Conservation (phyloP, 2,113 vertebrate species). For the Heteronetta atricapilla region DNA sequence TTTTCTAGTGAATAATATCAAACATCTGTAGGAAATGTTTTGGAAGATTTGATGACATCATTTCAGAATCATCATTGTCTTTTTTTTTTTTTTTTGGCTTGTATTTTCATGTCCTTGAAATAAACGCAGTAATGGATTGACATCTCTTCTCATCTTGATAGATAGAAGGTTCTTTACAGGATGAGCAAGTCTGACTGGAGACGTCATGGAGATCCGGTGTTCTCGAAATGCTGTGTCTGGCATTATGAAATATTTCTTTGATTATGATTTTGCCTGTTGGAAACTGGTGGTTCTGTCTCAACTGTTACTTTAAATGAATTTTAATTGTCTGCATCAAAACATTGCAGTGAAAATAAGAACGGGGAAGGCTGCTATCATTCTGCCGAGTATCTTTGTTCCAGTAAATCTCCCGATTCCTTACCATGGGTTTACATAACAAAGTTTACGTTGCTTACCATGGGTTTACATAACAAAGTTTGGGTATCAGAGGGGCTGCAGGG, state of each 20-base stretch:
- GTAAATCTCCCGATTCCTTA: neutral
- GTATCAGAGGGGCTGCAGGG: too few species aligned
- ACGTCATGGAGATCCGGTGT: neutral
- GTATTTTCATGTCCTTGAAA: neutral
- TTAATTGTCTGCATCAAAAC: neutral
- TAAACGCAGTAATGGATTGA: neutral
- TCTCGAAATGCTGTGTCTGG: fast-evolving
- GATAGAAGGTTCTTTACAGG: neutral
- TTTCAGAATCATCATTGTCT: neutral
- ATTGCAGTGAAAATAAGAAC: neutral
- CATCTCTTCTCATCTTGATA: neutral
- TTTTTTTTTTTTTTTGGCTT: neutral
- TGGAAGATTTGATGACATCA: neutral
- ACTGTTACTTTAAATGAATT: neutral
- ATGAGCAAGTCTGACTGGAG: neutral
- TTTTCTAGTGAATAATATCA: neutral
- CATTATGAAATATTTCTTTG: neutral
- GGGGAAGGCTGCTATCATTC: neutral
- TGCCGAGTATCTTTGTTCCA: neutral
- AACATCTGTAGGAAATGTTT: neutral
- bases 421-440: too few species aligned
- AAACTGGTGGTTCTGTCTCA: neutral
- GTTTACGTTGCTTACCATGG: neutral
- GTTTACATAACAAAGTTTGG: too few species aligned
- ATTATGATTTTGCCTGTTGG: fast-evolving